Conservation (phyloP, 2,113 vertebrate genomes). For the Platichthys flesus region DNA sequence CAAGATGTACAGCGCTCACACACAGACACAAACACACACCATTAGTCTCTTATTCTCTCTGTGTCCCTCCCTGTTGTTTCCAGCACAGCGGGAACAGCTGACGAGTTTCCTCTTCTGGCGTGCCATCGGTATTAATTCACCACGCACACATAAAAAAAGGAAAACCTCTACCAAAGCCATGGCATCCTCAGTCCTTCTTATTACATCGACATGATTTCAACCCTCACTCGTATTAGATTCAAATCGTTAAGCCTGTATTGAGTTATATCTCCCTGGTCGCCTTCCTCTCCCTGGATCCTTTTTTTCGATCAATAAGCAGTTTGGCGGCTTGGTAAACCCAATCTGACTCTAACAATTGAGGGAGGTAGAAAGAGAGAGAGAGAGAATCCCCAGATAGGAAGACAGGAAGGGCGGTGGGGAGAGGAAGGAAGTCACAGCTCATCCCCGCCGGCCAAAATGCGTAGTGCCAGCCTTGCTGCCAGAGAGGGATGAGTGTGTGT, state of each 20-base stretch:
- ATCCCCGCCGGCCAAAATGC: constrained; percentile 12
- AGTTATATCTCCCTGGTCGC: constrained; percentile 5
- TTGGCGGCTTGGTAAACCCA: constrained; percentile 34
- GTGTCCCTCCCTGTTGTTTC: constrained; percentile 65
- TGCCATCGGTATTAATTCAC: constrained; percentile 39
- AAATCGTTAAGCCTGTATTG: constrained; percentile 20
- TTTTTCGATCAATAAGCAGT: constrained; percentile 40
- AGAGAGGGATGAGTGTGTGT: neutral
- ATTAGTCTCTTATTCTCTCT: constrained; percentile 37
- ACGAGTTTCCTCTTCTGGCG: constrained; percentile 68
- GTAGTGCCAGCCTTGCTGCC: constrained; percentile 4
- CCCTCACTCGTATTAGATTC: neutral
- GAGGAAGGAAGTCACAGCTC: constrained; percentile 50
- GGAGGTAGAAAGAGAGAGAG: neutral
- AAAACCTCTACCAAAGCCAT: neutral
- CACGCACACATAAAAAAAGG: constrained; percentile 3
- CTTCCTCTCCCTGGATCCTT: constrained; percentile 1
- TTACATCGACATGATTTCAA: constrained; percentile 13
- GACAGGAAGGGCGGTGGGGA: constrained; percentile 35
- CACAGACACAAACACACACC: constrained; percentile 16
- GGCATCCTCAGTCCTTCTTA: neutral
- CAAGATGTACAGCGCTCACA: constrained; percentile 22
- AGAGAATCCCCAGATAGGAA: constrained; percentile 11
- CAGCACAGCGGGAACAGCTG: constrained; percentile 69
- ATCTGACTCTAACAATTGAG: constrained; percentile 26